Conservation (phyloP, 2,888 invertebrate species). For the Drosophila paranaensis region DNA sequence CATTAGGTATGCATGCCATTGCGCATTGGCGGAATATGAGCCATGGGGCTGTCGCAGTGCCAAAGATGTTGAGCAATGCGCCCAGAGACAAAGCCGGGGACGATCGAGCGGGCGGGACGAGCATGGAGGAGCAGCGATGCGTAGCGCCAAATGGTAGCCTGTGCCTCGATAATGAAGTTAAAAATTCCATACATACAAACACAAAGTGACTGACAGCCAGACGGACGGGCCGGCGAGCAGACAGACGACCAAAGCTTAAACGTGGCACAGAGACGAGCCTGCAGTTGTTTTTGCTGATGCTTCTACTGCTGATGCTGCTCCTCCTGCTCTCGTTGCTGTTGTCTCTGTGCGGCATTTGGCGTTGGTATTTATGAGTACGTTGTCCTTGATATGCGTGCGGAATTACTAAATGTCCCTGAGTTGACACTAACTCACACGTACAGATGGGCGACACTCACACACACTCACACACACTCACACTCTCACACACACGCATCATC, state of each 20-base stretch:
- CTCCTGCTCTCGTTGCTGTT: conserved; percentile 41
- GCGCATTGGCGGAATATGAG: conserved; percentile 49
- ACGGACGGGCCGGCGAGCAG: conserved; percentile 11
- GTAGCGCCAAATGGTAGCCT: conserved; percentile 58
- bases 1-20: conserved; percentile 77
- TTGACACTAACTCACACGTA: conserved; percentile 75
- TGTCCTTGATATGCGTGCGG: conserved; percentile 80
- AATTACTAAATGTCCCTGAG: conserved; percentile 81
- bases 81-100: conserved; percentile 62
- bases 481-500: conserved; percentile 48
- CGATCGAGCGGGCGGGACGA: conserved; percentile 29
- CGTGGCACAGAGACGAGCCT: conserved; percentile 36
- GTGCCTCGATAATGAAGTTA: conserved; percentile 75
- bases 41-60: conserved; percentile 23
- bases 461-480: conserved; percentile 51
- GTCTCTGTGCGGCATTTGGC: conserved; percentile 71
- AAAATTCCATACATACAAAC: conserved; percentile 78
- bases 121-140: conserved; percentile 53
- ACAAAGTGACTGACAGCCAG: conserved; percentile 57
- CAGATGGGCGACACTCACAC: conserved; percentile 28
- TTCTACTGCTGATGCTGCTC: conserved; percentile 39
- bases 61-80: conserved; percentile 71
- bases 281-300: conserved; percentile 44
- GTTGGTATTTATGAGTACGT: conserved; percentile 82
- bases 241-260: conserved; percentile 8